These are phyloP conservation scores for Aythya fuligula DNA, from an alignment of 2,797 vertebrate species.

Conservation along the genomic window DNA sequence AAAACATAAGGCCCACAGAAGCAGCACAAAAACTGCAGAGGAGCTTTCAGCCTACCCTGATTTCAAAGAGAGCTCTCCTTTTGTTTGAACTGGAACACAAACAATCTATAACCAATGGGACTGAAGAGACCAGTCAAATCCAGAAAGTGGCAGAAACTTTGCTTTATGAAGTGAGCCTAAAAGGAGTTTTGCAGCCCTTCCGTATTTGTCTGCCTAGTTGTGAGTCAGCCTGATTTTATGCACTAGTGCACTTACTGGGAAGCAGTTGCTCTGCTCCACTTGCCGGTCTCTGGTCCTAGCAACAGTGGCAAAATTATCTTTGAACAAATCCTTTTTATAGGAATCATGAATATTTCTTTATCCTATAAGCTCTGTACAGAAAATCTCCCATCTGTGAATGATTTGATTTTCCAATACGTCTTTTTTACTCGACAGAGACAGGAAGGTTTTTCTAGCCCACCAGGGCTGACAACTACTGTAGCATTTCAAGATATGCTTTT, in stretches of 20 bases:
- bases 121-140: background rate
- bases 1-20: background rate
- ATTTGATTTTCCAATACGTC: constrained; percentile 57
- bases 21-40: background rate
- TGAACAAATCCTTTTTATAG: constrained; percentile 48
- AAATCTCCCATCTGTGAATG: constrained; percentile 52
- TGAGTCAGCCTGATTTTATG: background rate
- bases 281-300: constrained; percentile 24
- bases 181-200: background rate
- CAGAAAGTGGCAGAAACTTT: background rate
- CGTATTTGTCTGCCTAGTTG: background rate
- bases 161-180: background rate
- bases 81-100: background rate
- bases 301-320: constrained; percentile 54
- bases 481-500: constrained; percentile 22
- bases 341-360: constrained; percentile 48
- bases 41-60: background rate
- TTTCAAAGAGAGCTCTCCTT: background rate
- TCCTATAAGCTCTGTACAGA: constrained; percentile 1
- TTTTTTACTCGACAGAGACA: constrained; percentile 23
- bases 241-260: background rate
- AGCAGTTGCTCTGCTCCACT: background rate
- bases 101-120: accelerated
- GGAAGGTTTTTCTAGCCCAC: constrained; percentile 13
- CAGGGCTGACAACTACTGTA: background rate